A percentile compares a stretch with the other conserved stretches of the same genome.
Evolutionary conservation across 2,113 vertebrate species (phyloP).

Genomic region (Choloepus hoffmanni): DNA sequence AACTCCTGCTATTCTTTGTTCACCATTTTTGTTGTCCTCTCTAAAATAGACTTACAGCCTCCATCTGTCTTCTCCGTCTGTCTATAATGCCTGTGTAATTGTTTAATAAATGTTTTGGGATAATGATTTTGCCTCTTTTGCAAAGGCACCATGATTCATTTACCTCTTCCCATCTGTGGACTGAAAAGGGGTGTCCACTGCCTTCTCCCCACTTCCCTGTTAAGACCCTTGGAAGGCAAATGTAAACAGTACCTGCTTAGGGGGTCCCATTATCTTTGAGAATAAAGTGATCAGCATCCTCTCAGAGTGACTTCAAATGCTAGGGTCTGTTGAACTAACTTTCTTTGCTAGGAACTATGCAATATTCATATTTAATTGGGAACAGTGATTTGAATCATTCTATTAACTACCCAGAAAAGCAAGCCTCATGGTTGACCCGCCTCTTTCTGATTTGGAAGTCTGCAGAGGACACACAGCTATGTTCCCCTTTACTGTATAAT

Average conservation of each 20-base stretch:
- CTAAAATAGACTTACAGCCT: background rate
- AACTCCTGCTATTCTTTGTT: background rate
- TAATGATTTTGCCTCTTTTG: background rate
- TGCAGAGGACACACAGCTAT: constrained; percentile 57
- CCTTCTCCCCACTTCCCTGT: background rate
- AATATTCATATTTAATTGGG: background rate
- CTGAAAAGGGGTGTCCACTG: background rate
- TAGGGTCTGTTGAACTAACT: background rate
- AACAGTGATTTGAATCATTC: constrained; percentile 9
- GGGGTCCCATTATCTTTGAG: background rate
- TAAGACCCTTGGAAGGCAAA: background rate
- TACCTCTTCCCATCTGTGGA: background rate
- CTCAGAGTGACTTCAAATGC: background rate
- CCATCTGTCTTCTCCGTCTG: background rate
- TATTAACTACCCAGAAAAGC: background rate
- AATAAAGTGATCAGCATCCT: background rate
- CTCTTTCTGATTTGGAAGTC: constrained; percentile 54
- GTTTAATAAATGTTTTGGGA: constrained; percentile 29
- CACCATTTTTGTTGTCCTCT: background rate
- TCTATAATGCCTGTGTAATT: background rate
- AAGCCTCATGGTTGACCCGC: background rate
- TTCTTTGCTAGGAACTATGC: background rate
- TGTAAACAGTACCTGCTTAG: background rate
- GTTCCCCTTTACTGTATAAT: constrained; percentile 62
- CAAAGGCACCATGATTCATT: background rate